These are phyloP conservation scores for Chinchilla lanigera DNA, from an alignment of 2,113 vertebrate species.

Conservation along the genomic window DNA sequence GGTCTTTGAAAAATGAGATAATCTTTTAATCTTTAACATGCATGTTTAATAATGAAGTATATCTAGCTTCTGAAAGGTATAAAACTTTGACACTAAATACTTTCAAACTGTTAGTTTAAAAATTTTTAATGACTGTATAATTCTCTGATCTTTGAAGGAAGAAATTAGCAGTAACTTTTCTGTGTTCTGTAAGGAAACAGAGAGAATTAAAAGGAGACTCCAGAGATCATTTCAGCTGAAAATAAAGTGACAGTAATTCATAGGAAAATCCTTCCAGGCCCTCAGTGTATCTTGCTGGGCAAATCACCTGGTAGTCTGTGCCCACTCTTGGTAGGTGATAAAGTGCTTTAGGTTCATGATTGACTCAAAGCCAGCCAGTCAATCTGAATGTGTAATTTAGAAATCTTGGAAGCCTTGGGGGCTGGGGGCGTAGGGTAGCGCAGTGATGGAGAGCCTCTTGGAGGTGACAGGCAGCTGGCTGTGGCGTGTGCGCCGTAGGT, in stretches of 20 bases:
- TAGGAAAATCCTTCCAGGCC: background rate
- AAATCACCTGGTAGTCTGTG: background rate
- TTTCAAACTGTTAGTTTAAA: conserved; percentile 16
- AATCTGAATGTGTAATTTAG: conserved; percentile 44
- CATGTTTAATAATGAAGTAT: conserved; percentile 48
- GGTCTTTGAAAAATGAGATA: conserved; percentile 45
- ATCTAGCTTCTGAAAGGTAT: conserved; percentile 1
- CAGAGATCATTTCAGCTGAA: conserved; percentile 16
- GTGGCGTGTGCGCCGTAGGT: background rate
- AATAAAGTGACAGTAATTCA: conserved; percentile 22
- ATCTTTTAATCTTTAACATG: conserved; percentile 11
- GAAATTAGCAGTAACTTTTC: conserved; percentile 42
- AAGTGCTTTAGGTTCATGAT: background rate
- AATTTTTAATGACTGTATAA: background rate
- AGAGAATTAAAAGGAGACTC: background rate
- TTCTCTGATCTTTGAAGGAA: conserved; percentile 23
- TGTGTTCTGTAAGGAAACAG: background rate
- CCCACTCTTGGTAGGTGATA: background rate
- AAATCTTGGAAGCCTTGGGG: background rate
- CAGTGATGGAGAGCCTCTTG: background rate
- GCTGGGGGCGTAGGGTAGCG: background rate
- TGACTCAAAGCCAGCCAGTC: conserved; percentile 35
- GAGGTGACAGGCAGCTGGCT: background rate
- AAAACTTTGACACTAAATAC: background rate
- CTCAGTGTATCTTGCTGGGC: background rate